Conservation (phyloP, 1,140 invertebrate species). For the Leucophenga varia region DNA sequence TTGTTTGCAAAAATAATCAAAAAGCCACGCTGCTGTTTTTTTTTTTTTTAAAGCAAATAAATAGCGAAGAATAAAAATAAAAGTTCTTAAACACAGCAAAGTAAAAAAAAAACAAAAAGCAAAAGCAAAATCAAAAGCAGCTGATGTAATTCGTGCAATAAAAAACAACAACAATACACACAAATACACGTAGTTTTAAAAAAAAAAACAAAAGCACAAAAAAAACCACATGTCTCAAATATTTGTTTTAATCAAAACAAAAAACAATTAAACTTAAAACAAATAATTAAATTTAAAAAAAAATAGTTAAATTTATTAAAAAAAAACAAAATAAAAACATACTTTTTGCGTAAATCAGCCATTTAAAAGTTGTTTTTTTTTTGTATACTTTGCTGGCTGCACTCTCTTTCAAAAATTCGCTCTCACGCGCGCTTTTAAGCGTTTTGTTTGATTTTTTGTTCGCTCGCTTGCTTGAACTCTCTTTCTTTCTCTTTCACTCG, state of each 20-base stretch:
- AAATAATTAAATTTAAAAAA: neutral
- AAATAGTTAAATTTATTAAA: constrained; percentile 20
- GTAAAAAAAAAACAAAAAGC: neutral
- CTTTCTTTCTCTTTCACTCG: constrained; percentile 8
- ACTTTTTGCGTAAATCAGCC: neutral
- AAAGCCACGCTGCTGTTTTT: neutral
- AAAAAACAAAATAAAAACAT: constrained; percentile 10
- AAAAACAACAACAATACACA: neutral
- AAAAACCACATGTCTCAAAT: neutral
- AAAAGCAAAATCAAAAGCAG: constrained; percentile 8
- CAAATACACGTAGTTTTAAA: constrained; percentile 16
- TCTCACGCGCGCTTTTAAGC: constrained; percentile 1
- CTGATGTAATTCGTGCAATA: neutral
- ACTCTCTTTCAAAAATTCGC: constrained; percentile 1
- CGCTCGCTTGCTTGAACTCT: constrained; percentile 8
- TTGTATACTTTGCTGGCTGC: constrained; percentile 9
- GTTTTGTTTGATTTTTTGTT: too few species aligned
- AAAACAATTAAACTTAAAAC: neutral
- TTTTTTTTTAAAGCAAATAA: neutral
- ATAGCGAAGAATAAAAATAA: constrained; percentile 9
- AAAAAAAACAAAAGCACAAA: neutral
- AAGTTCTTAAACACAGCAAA: constrained; percentile 7
- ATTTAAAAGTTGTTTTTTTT: constrained; percentile 4
- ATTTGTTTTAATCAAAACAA: neutral
- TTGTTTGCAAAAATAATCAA: neutral